A percentile compares a stretch with the other conserved stretches of the same genome.
Evolutionary conservation across 2,797 vertebrate species (phyloP).

Genomic region (Neosilurus mollespiculum): DNA sequence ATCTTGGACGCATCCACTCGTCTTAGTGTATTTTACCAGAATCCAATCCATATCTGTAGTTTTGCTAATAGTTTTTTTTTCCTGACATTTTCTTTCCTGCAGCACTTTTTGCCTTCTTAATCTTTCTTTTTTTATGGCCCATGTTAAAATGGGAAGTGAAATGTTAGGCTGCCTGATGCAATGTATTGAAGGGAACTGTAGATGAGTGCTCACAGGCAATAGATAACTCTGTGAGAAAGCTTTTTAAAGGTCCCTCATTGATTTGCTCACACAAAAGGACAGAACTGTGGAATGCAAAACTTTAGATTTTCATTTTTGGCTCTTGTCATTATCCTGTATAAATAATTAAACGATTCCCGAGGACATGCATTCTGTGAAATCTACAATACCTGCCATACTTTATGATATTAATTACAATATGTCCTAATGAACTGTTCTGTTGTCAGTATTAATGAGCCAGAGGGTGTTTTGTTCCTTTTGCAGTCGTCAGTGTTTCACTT

Average conservation of each 20-base stretch:
- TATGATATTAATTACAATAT: conserved; percentile 47
- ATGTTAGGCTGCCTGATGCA: conserved; percentile 11
- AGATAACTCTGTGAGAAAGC: conserved; percentile 35
- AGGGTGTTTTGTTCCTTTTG: conserved; percentile 43
- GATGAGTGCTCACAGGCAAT: conserved; percentile 11
- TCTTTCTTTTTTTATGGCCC: conserved; percentile 17
- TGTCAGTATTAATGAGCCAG: conserved; percentile 48
- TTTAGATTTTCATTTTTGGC: conserved; percentile 8
- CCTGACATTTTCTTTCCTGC: neutral
- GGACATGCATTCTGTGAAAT: conserved; percentile 32
- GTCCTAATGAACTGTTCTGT: conserved; percentile 33
- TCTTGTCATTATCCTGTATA: conserved; percentile 22
- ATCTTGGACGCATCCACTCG: neutral
- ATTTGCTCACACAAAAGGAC: conserved; percentile 29
- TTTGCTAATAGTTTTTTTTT: conserved; percentile 21
- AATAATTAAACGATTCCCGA: conserved; percentile 22
- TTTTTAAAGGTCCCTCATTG: conserved; percentile 37
- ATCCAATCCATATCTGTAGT: neutral
- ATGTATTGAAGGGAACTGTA: conserved; percentile 19
- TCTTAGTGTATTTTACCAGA: conserved; percentile 7
- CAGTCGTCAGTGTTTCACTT: conserved; percentile 17
- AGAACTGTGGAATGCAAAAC: conserved; percentile 3
- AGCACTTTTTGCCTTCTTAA: conserved; percentile 5
- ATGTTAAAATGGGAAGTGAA: conserved; percentile 10
- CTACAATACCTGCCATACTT: conserved; percentile 47